Percentiles rank a stretch among this genome's conserved stretches.
Evolutionary conservation across 2,113 vertebrate genomes (phyloP).

Genomic region (Puffinus mauretanicus): DNA sequence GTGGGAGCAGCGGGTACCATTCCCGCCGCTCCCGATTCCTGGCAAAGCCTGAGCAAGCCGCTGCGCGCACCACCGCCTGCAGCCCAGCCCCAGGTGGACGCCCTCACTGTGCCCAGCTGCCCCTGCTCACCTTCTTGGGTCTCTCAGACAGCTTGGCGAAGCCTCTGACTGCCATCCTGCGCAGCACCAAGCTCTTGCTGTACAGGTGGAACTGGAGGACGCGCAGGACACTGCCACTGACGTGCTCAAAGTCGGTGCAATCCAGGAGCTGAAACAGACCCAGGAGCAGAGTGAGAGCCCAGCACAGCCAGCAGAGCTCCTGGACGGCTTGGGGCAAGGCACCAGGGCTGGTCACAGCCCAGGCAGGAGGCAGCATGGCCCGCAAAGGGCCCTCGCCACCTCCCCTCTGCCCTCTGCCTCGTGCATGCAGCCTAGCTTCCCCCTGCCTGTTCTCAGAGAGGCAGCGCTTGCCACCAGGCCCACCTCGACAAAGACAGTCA

Average conservation of each 20-base stretch:
- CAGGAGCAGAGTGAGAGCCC: background rate
- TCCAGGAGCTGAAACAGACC: background rate
- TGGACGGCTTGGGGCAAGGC: background rate
- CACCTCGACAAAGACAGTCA: background rate
- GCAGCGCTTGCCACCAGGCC: background rate
- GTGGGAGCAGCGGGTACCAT: background rate
- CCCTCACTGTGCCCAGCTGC: background rate
- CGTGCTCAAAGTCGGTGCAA: accelerated
- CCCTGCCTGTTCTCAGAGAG: background rate
- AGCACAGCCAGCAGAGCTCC: background rate
- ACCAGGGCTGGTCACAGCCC: background rate
- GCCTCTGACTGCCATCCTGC: background rate
- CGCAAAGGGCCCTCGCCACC: background rate
- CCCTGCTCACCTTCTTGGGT: background rate
- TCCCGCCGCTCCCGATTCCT: background rate
- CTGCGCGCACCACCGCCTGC: background rate
- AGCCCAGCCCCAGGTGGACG: background rate
- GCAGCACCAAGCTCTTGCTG: background rate
- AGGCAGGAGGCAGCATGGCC: background rate
- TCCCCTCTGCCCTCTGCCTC: background rate
- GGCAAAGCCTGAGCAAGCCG: background rate
- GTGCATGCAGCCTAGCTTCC: background rate
- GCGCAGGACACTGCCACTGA: accelerated
- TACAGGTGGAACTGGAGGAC: background rate
- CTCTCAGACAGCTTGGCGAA: background rate